phyloP scores from a whole-genome alignment of 2,113 vertebrate genomes.

The Aythya baeri region DNA sequence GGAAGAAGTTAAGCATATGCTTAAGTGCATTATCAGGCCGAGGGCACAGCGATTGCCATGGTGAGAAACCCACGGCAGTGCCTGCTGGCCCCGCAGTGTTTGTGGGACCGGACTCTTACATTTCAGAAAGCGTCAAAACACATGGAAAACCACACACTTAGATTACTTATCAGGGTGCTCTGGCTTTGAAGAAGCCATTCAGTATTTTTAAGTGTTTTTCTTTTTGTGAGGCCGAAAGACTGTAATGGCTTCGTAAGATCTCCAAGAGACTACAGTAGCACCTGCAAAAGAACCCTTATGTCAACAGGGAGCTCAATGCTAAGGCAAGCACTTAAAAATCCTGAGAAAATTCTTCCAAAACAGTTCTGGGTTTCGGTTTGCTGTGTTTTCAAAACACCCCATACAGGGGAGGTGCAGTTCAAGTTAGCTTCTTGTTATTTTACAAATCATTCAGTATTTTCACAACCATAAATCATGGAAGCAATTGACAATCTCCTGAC shows the following conservation, averaged over 20 bases:
- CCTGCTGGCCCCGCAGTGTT: neutral
- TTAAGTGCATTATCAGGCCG: neutral
- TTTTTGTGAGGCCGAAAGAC: neutral
- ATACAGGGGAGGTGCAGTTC: neutral
- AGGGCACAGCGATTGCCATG: neutral
- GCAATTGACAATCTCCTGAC: conserved; percentile 34
- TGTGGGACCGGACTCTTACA: neutral
- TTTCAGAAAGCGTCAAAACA: conserved; percentile 32
- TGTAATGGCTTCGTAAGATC: conserved; percentile 33
- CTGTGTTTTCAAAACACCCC: conserved; percentile 47
- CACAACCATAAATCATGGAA: neutral
- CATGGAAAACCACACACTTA: neutral
- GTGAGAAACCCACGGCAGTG: neutral
- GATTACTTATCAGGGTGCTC: neutral
- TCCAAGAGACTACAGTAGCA: neutral
- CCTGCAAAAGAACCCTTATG: conserved; percentile 33
- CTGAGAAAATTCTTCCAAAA: conserved; percentile 55
- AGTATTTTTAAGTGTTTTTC: neutral
- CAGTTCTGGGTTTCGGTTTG: neutral
- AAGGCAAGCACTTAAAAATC: conserved; percentile 52
- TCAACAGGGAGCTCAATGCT: conserved; percentile 22
- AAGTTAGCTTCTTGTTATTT: conserved; percentile 56
- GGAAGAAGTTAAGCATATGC: neutral
- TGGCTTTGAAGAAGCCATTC: conserved; percentile 59
- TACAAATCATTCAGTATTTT: conserved; percentile 54